Conservation (phyloP, 1,140 invertebrate genomes). For the Polyergus mexicanus region DNA sequence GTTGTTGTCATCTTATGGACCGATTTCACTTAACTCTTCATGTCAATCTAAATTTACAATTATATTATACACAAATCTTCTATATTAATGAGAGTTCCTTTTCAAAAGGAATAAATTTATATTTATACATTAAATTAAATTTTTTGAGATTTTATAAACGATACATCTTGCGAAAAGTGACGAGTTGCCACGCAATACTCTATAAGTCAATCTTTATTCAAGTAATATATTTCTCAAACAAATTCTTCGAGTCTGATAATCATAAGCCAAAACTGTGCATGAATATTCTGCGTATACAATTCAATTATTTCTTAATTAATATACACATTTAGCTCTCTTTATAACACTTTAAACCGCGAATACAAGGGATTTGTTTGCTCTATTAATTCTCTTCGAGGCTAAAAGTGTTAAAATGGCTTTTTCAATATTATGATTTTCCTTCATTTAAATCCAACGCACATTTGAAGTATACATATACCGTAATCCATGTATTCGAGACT, state of each 20-base stretch:
- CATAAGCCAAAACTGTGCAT: background rate
- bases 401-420: background rate
- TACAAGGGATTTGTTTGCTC: background rate
- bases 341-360: slow-evolving; percentile 25
- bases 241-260: slow-evolving; percentile 13
- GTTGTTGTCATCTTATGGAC: background rate
- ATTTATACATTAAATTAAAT: background rate
- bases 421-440: background rate
- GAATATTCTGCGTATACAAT: background rate
- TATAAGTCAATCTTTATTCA: slow-evolving; percentile 18
- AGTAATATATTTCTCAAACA: slow-evolving; percentile 11
- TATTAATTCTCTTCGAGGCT: slow-evolving; percentile 1
- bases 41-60: slow-evolving; percentile 1
- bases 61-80: background rate
- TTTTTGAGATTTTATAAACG: slow-evolving; percentile 1
- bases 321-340: background rate
- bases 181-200: background rate
- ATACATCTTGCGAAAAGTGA: slow-evolving; percentile 13
- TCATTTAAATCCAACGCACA: slow-evolving; percentile 4
- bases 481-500: background rate
- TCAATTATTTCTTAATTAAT: slow-evolving; percentile 4
- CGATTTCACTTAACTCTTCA: slow-evolving; percentile 3
- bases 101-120: background rate
- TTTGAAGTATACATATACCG: slow-evolving; percentile 2
- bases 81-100: background rate